Evolutionary conservation across 2,113 vertebrate species (phyloP).

Genomic region (Pteruthius melanotis): DNA sequence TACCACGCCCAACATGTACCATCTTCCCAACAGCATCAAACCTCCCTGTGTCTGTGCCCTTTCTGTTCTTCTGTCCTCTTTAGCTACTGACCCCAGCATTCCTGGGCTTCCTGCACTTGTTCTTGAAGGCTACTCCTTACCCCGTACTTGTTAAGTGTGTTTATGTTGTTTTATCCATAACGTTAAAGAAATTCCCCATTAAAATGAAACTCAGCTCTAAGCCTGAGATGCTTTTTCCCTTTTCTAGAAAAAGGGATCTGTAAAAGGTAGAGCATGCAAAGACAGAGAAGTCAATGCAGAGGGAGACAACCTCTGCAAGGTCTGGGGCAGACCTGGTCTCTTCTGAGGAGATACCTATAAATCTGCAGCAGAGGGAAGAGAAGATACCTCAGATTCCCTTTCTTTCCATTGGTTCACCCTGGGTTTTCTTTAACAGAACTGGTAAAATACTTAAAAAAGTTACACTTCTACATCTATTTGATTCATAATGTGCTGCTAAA

Average conservation of each 20-base stretch:
- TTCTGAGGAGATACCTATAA: not conserved
- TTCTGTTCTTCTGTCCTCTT: not conserved
- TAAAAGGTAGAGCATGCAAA: not conserved
- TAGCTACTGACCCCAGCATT: not conserved
- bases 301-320: not conserved
- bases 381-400: not conserved
- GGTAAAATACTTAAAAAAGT: not conserved
- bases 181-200: not conserved
- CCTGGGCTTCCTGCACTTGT: not conserved
- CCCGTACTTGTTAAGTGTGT: not conserved
- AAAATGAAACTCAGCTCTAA: not conserved
- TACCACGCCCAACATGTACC: rapidly evolving
- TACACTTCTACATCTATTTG: not conserved
- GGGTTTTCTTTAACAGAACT: not conserved
- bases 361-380: not conserved
- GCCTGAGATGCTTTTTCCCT: not conserved
- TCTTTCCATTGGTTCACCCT: not conserved
- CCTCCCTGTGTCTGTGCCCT: not conserved
- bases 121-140: not conserved
- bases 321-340: not conserved
- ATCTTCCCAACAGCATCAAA: not conserved
- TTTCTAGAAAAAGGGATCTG: not conserved
- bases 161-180: not conserved
- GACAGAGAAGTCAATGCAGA: not conserved
- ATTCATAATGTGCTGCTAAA: not conserved